Evolutionary conservation across 2,113 vertebrate genomes (phyloP).

Genomic region (Psittacula cyanocephala): DNA sequence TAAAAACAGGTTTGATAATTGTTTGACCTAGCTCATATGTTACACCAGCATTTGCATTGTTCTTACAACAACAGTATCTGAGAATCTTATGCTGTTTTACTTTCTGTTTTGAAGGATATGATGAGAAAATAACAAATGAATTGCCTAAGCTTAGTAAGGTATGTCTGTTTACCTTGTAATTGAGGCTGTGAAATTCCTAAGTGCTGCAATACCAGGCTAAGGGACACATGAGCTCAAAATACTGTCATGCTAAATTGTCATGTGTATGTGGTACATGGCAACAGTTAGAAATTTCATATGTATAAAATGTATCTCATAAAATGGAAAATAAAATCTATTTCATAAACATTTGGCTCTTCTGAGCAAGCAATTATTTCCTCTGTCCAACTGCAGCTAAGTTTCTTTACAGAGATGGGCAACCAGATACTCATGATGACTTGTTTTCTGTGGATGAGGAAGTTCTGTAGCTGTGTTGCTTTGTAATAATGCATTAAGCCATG

Average conservation of each 20-base stretch:
- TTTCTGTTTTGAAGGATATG: background rate
- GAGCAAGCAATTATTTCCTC: background rate
- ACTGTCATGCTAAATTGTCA: background rate
- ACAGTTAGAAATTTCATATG: background rate
- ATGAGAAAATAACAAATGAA: background rate
- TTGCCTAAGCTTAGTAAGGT: background rate
- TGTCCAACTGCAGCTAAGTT: background rate
- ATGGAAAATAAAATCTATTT: background rate
- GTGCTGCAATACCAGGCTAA: background rate
- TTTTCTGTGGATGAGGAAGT: background rate
- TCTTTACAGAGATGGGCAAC: background rate
- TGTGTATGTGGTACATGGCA: background rate
- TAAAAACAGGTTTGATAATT: background rate
- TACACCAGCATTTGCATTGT: background rate
- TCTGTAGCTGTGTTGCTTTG: background rate
- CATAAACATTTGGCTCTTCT: background rate
- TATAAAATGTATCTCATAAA: background rate
- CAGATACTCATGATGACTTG: background rate
- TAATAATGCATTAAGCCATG: background rate
- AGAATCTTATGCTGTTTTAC: background rate
- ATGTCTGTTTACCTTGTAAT: background rate
- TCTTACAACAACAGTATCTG: background rate
- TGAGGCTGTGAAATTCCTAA: background rate
- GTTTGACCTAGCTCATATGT: background rate
- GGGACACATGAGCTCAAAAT: background rate